These are phyloP conservation scores for Stigmatopora argus DNA, from an alignment of 2,113 vertebrate species.

Conservation along the genomic window DNA sequence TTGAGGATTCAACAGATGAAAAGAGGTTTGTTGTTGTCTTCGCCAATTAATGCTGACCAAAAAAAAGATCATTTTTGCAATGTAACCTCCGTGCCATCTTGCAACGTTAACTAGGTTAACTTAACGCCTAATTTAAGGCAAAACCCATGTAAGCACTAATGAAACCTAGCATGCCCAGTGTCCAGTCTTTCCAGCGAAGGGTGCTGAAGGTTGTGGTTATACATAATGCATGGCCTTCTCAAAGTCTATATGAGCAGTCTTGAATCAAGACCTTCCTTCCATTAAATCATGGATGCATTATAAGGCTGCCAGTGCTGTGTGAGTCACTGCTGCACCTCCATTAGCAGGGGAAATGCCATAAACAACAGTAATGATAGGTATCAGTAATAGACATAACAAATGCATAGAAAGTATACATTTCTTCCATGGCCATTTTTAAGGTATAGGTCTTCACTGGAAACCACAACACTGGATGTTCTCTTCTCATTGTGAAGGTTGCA, in stretches of 20 bases:
- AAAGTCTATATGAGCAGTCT: constrained; percentile 27
- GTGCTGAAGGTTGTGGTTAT: constrained; percentile 19
- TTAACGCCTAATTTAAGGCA: constrained; percentile 13
- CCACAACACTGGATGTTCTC: background rate
- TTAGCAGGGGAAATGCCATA: constrained; percentile 31
- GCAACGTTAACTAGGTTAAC: constrained; percentile 9
- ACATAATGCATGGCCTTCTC: constrained; percentile 29
- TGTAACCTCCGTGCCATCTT: background rate
- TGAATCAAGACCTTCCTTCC: constrained; percentile 23
- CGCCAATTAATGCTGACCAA: background rate
- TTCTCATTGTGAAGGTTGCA: background rate
- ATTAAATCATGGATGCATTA: constrained; percentile 37
- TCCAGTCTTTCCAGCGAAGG: background rate
- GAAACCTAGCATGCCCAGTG: constrained; percentile 13
- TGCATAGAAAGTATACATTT: background rate
- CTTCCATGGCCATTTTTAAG: background rate
- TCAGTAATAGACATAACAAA: constrained; percentile 1
- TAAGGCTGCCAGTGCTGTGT: constrained; percentile 8
- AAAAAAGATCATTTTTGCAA: background rate
- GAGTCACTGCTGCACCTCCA: constrained; percentile 39
- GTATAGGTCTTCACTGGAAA: background rate
- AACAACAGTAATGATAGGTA: constrained; percentile 9
- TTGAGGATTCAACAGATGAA: no score
- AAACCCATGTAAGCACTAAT: constrained; percentile 11
- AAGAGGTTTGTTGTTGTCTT: background rate